Evolutionary conservation across 2,113 vertebrate genomes (phyloP).

Genomic region (Ctenodactylus gundi): DNA sequence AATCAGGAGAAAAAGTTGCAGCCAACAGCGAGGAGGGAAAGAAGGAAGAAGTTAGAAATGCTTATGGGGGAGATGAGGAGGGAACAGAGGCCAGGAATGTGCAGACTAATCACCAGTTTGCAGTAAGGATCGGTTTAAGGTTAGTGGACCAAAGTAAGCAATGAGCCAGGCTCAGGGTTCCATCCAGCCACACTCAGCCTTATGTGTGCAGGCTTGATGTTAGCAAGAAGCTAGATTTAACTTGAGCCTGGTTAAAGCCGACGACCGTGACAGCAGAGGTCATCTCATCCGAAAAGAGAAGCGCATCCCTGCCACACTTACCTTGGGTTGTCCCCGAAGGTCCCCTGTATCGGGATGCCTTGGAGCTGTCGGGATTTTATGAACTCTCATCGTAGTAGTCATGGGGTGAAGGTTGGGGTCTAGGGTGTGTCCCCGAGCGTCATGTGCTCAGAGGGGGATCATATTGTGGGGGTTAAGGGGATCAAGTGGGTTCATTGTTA

Average conservation of each 20-base stretch:
- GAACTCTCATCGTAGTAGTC: background rate
- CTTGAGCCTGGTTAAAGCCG: background rate
- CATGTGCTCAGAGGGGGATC: too few relatives aligned
- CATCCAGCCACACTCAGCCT: background rate
- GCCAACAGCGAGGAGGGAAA: background rate
- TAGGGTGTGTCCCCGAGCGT: too few relatives aligned
- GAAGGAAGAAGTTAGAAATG: background rate
- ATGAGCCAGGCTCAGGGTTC: background rate
- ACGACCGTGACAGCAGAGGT: background rate
- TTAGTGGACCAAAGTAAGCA: background rate
- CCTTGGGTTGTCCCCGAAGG: background rate
- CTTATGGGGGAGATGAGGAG: background rate
- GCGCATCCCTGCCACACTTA: background rate
- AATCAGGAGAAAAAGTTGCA: background rate
- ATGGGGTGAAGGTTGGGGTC: too few relatives aligned
- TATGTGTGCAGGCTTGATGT: accelerated
- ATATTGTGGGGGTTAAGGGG: too few relatives aligned
- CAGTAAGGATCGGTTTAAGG: background rate
- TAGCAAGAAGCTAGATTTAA: background rate
- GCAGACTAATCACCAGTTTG: background rate
- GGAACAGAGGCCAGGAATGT: too few relatives aligned
- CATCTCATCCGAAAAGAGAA: background rate
- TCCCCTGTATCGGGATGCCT: background rate
- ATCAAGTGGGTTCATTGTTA: too few relatives aligned
- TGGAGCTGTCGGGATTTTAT: background rate